phyloP scores from a whole-genome alignment of 2,797 vertebrate genomes.

The Fistularia commersonii region DNA sequence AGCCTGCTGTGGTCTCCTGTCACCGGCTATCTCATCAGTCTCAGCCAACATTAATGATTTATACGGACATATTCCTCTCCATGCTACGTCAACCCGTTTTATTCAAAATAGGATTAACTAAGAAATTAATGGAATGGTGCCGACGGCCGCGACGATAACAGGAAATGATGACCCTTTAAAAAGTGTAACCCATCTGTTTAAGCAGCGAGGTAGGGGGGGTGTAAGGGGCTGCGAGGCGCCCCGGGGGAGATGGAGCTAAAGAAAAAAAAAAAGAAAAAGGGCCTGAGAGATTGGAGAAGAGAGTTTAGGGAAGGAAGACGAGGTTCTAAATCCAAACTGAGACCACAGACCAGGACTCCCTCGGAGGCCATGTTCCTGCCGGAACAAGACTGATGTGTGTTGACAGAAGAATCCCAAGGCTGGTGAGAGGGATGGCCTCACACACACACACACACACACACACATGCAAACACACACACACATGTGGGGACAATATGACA shows the following conservation, averaged over 20 bases:
- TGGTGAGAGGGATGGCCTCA: slow-evolving; percentile 31
- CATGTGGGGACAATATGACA: slow-evolving; percentile 11
- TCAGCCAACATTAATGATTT: slow-evolving; percentile 28
- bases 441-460: slow-evolving; percentile 15
- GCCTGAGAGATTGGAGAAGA: slow-evolving; percentile 1
- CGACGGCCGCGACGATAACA: too few species aligned
- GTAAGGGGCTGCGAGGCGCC: slow-evolving; percentile 8
- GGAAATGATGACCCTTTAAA: slow-evolving; percentile 24
- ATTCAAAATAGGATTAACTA: slow-evolving; percentile 36
- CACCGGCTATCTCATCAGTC: slow-evolving; percentile 36
- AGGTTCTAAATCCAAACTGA: slow-evolving; percentile 29
- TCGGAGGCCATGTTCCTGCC: slow-evolving; percentile 47
- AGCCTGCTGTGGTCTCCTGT: slow-evolving; percentile 27
- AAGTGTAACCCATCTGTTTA: slow-evolving; percentile 20
- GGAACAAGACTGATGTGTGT: slow-evolving; percentile 59
- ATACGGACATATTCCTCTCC: slow-evolving; percentile 32
- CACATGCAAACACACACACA: slow-evolving; percentile 1
- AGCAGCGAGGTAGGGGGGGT: neutral
- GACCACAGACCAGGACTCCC: slow-evolving; percentile 37
- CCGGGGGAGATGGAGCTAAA: slow-evolving; percentile 5
- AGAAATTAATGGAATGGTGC: slow-evolving; percentile 36
- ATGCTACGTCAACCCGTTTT: slow-evolving; percentile 16
- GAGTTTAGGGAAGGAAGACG: slow-evolving; percentile 18
- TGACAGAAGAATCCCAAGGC: slow-evolving; percentile 59
- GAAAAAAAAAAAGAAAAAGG: neutral